Percentiles rank a stretch among this genome's conserved stretches.
phyloP scores from a whole-genome alignment of 2,797 vertebrate genomes.

The Amphiprion clarkii region DNA sequence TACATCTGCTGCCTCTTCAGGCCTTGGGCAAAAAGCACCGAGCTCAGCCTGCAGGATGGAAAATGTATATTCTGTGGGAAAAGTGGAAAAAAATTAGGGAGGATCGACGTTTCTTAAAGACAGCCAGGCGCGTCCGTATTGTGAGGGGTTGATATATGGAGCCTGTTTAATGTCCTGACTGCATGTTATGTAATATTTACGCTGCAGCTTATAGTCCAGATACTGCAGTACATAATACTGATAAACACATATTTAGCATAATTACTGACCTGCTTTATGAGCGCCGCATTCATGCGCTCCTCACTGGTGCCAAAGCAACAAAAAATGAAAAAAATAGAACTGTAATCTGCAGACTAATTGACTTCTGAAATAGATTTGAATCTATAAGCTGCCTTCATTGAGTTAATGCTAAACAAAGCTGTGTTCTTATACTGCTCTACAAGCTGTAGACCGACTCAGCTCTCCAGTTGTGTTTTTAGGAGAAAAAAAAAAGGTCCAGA shows the following conservation, averaged over 20 bases:
- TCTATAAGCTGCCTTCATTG: conserved; percentile 2
- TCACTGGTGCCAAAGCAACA: not conserved
- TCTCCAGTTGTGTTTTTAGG: conserved; percentile 11
- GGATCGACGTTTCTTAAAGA: not conserved
- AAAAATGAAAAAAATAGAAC: not conserved
- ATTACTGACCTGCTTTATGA: conserved; percentile 4
- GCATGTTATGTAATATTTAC: conserved; percentile 56
- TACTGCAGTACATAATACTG: not conserved
- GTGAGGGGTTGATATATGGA: not conserved
- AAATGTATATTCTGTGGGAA: not conserved
- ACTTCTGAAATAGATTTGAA: not conserved
- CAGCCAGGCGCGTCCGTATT: not conserved
- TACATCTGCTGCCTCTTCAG: conserved; percentile 63
- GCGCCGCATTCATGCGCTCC: conserved; percentile 1
- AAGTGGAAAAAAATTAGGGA: not conserved
- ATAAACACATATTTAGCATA: not conserved
- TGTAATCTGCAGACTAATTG: conserved; percentile 42
- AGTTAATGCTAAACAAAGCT: not conserved
- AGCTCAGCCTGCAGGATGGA: conserved; percentile 13
- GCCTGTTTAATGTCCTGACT: not conserved
- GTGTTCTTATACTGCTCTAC: too few species aligned
- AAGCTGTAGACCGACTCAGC: not conserved
- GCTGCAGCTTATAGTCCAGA: conserved; percentile 9
- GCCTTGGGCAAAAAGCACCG: conserved; percentile 20
- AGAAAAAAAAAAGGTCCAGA: not conserved